Conservation (phyloP, 2,888 invertebrate genomes). For the Glyphotaelius pellucidus region DNA sequence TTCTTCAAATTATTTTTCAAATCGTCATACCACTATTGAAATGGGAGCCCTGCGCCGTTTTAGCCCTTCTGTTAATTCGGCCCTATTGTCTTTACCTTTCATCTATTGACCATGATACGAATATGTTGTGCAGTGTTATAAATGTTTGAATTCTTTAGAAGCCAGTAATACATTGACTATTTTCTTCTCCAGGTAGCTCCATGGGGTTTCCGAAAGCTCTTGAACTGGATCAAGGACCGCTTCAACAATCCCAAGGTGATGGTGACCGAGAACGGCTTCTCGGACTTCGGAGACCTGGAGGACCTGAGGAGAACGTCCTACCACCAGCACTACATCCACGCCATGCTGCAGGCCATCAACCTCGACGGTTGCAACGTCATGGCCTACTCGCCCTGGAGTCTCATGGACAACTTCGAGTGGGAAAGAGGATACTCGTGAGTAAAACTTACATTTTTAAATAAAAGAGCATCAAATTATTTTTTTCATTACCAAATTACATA, state of each 20-base stretch:
- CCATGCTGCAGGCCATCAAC: slow-evolving; percentile 75
- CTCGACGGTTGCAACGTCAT: slow-evolving; percentile 81
- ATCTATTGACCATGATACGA: not conserved
- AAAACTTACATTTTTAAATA: not conserved
- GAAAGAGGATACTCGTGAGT: slow-evolving; percentile 84
- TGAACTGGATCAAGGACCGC: slow-evolving; percentile 76
- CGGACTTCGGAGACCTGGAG: slow-evolving; percentile 76
- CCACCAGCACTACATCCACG: slow-evolving; percentile 76
- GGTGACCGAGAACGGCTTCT: slow-evolving; percentile 78
- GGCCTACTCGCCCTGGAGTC: slow-evolving; percentile 88
- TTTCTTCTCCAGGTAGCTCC: slow-evolving; percentile 75
- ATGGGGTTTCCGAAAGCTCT: slow-evolving; percentile 77
- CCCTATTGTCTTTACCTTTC: not conserved
- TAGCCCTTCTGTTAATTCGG: not conserved
- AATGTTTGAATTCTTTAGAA: not conserved
- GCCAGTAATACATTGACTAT: not conserved
- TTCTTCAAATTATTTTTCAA: too few relatives aligned
- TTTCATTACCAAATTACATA: not conserved
- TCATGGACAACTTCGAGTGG: slow-evolving; percentile 93
- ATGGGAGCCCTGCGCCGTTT: not conserved
- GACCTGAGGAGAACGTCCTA: slow-evolving; percentile 78
- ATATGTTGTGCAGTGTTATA: not conserved
- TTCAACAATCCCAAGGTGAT: slow-evolving; percentile 77
- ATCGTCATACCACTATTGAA: not conserved
- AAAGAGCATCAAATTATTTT: not conserved